Conservation (phyloP, 1,140 invertebrate species). For the Bombyx mori region ASM3026992v2 NC_085110.1:12862501-12863000, state of each 20-base stretch:
- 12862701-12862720: too few relatives aligned
- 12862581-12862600: constrained; percentile 14
- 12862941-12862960: neutral
- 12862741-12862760: too few relatives aligned
- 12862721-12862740: too few relatives aligned
- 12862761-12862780: too few relatives aligned
- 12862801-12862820: constrained; percentile 26
- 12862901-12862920: constrained; percentile 54
- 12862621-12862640: constrained; percentile 37
- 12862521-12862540: too few relatives aligned
- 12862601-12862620: constrained; percentile 11
- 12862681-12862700: too few relatives aligned
- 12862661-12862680: neutral
- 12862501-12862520: too few relatives aligned
- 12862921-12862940: too few relatives aligned
- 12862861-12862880: constrained; percentile 61
- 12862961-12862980: neutral
- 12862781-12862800: neutral
- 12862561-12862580: too few relatives aligned
- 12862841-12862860: constrained; percentile 29
- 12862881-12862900: constrained; percentile 65
- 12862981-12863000: too few relatives aligned
- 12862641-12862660: constrained; percentile 28
- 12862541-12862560: too few relatives aligned
- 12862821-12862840: constrained; percentile 22